These are phyloP conservation scores for Dicerorhinus sumatrensis DNA, from an alignment of 2,113 vertebrate genomes.

Conservation along the genomic window DNA sequence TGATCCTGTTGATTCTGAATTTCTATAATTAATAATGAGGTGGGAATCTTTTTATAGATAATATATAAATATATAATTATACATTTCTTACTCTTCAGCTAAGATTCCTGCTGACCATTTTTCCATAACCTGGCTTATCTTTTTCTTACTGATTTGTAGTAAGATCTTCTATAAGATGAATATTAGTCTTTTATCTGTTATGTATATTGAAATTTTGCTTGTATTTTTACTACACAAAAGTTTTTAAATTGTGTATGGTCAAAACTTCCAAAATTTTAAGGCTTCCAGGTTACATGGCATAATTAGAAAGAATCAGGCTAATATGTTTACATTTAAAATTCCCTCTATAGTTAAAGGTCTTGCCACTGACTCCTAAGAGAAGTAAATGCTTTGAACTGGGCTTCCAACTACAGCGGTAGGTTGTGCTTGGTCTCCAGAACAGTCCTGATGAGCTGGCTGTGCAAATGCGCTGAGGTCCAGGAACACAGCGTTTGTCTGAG, in stretches of 20 bases:
- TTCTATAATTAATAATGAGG: neutral
- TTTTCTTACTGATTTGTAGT: neutral
- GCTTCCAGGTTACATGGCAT: neutral
- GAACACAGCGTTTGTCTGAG: neutral
- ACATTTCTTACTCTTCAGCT: neutral
- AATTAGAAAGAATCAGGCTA: neutral
- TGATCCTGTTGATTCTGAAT: neutral
- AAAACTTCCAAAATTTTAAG: neutral
- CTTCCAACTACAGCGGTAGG: neutral
- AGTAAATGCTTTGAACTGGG: neutral
- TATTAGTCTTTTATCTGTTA: neutral
- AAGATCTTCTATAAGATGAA: neutral
- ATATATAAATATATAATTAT: neutral
- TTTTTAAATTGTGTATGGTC: neutral
- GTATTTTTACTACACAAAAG: neutral
- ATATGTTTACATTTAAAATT: neutral
- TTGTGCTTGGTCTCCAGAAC: neutral
- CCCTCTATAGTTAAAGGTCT: neutral
- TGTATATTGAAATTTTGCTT: neutral
- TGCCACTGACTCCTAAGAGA: neutral
- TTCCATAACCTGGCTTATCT: neutral
- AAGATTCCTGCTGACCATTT: neutral
- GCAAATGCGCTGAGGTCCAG: too few species aligned
- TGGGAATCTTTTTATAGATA: neutral
- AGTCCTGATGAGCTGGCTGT: neutral